Evolutionary conservation across 2,888 invertebrate genomes (phyloP), one percentile per base, ranked within the genome.

Genomic region (Gastrophysa polygoni): DNA sequence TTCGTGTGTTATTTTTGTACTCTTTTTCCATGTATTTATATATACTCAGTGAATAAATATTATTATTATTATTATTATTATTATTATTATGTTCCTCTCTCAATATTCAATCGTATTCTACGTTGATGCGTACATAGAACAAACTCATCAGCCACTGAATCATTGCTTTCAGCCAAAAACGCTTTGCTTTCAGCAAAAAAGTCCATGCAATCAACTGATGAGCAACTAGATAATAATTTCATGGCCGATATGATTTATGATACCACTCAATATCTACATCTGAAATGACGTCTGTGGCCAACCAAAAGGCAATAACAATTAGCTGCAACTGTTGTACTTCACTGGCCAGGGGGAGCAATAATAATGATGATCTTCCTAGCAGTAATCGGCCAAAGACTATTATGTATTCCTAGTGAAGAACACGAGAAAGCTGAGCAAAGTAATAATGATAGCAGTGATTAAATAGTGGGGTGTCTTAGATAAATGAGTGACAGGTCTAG

Each of bases 381-480:
- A 61, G 63, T 64, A 64, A 67, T 64, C 64, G 67, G 70, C 71
- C 68, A 70, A 71, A 69, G 74, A 75, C 73, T 72, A 75, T 75
- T 73, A 74, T 71, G 73, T 71, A 73, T 72, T 63, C 47, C 73
- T 68, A 38, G 44, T 57, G 68, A 67, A 66, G 67, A 71, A 69
- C 71, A 69, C 66, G 66, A 69, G 65, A 70, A 60, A 50, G 47
- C 68, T n/a, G 43, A 59, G 52, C 47, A 48, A 50, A 59, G 51
- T 55, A 63, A 77, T 80, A 80, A 80, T 79, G 79, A 80, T 80
- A 77, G 78, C 76, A 74, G 78, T 78, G 80, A 80, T 80, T 79
- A 80, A 79, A 79, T 78, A 75, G 76, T 74, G 76, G 79, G 79
- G 80, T 79, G 78, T 79, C 78, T 79, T 78, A 77, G 80, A 80